Base-by-base conservation (phyloP, 1,140 invertebrate species). In the Argopecten irradians region DNA sequence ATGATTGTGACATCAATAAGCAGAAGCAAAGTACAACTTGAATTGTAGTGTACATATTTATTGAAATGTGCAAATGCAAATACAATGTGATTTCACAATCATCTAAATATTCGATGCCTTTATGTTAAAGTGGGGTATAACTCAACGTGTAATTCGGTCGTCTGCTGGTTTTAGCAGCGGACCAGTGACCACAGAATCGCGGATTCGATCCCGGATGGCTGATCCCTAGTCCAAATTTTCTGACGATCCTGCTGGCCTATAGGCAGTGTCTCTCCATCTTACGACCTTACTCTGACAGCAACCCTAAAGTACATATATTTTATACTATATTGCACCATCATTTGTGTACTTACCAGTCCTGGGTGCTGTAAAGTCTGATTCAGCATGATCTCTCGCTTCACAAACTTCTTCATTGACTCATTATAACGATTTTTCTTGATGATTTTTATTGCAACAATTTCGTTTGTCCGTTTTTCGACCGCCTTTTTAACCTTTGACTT, bases 371-470 rank as follows among this genome's bases (percentile, higher is more conserved):
- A 93, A 36, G 41, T 43, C 34, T 87, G 87, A 33, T 97, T 97
- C 8, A 98, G 97, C 93, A 97, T 97, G 83, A 98, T 97, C 96
- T 98, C 97, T 88, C 97, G 96, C 0, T 97, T 97, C n/a, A 98
- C 94, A 95, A 98, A 98, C 93, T 97, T 98, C 91, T 97, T 97
- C 16, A 97, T 94, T 93, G 97, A 98, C 93, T 98, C 97, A 34
- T 97, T 97, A 0, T 97, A 97, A 94, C 97, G 97, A 89, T 97
- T 97, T 95, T 98, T 98, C 41, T 97, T 97, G 55, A 98, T 97
- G 85, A 98, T 98, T 96, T 98, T 98, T 34, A 98, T 96, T 34
- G 98, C 98, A 35, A 98, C 97, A 92, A 97, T 96, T 88, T 96
- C 96, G 88, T 96, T 96, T 92, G 97, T 97, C 86, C 96, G 96